Conservation (phyloP, 2,888 invertebrate species). For the Drosophila percnosoma region DNA sequence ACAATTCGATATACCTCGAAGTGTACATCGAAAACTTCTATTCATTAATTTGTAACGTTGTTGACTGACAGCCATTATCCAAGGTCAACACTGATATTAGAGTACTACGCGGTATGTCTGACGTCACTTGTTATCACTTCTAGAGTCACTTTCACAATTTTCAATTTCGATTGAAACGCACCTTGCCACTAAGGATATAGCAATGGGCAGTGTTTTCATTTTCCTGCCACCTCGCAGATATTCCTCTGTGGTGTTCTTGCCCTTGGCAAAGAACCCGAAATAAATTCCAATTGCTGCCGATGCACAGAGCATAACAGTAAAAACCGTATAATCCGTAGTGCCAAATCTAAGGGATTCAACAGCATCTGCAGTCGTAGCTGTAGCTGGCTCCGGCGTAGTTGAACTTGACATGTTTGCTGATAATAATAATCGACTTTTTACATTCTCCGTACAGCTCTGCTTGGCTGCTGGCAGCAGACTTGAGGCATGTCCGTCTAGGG, state of each 20-base stretch:
- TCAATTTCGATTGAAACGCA: constrained; percentile 32
- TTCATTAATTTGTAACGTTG: neutral
- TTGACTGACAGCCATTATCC: neutral
- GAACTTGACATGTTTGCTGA: constrained; percentile 44
- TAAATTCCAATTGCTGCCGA: constrained; percentile 87
- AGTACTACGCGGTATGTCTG: neutral
- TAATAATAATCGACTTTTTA: neutral
- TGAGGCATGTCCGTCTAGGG: constrained; percentile 5
- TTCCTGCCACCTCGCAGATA: constrained; percentile 87
- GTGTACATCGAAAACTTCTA: too few relatives aligned
- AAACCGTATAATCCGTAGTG: constrained; percentile 86
- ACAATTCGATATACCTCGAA: too few relatives aligned
- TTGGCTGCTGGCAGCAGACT: constrained; percentile 38
- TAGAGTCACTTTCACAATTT: neutral
- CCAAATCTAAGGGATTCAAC: constrained; percentile 71
- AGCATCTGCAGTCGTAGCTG: neutral
- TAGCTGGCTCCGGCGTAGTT: constrained; percentile 13
- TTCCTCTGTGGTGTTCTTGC: constrained; percentile 86
- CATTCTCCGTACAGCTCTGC: constrained; percentile 10
- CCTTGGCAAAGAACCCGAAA: constrained; percentile 86
- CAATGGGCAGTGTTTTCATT: constrained; percentile 87
- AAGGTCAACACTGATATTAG: neutral
- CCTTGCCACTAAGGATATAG: constrained; percentile 88
- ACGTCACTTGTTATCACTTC: neutral
- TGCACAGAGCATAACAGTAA: constrained; percentile 85